Evolutionary conservation across 2,888 invertebrate genomes (phyloP).

Genomic region (Spodoptera littoralis): DNA sequence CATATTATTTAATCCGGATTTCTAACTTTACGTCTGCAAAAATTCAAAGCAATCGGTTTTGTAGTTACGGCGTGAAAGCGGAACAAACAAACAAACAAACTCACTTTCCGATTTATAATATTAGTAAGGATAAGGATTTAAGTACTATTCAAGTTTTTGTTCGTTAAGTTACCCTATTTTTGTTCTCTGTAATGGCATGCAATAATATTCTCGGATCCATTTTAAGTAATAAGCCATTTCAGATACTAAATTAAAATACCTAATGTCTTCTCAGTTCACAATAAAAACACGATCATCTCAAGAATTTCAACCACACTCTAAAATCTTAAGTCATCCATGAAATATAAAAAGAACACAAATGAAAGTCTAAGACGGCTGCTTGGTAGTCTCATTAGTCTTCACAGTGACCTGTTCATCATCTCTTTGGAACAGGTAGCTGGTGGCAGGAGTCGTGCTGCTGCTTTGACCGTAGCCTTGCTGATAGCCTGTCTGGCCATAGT

Average conservation of each 20-base stretch:
- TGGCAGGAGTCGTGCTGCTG: slow-evolving; percentile 82
- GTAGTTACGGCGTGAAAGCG: no score
- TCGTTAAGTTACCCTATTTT: no score
- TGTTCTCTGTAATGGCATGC: no score
- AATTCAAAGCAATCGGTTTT: no score
- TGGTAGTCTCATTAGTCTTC: slow-evolving; percentile 77
- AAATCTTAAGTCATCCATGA: slow-evolving; percentile 34
- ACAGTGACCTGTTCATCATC: slow-evolving; percentile 81
- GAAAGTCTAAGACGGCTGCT: slow-evolving; percentile 65
- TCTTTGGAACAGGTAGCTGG: slow-evolving; percentile 88
- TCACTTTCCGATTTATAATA: no score
- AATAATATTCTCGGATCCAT: no score
- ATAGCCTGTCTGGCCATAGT: slow-evolving; percentile 47
- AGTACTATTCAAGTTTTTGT: no score
- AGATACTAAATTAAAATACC: not conserved
- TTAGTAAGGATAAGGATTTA: no score
- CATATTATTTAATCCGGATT: no score
- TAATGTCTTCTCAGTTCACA: not conserved
- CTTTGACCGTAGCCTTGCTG: slow-evolving; percentile 60
- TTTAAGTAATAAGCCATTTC: no score
- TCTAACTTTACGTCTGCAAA: no score
- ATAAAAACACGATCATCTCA: not conserved
- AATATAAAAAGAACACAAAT: slow-evolving; percentile 17
- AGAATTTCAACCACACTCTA: not conserved
- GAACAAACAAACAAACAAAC: no score